Base-by-base conservation (phyloP, 1,140 invertebrate genomes). In the Papilio polytes region DNA sequence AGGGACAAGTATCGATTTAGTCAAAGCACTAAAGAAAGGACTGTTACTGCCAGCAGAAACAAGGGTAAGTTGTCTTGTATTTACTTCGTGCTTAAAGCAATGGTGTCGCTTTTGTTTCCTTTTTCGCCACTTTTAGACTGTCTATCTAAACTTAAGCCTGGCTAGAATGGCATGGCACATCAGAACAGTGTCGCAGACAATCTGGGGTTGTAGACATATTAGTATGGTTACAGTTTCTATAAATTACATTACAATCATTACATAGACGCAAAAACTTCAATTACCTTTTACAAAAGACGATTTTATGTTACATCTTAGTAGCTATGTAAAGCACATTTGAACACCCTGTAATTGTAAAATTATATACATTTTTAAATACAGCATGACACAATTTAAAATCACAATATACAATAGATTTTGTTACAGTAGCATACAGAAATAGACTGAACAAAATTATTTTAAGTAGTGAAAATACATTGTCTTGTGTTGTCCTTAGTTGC, bases 11-110 rank as follows among this genome's bases (percentile, higher is more conserved):
- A 96, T 98, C 85, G 97, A 98, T 95, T 97, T 99, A 90, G 95
- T 97, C 81, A 98, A 98, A 96, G 98, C 98, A 86, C 96, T 97
- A 90, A 97, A 98, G 90, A 97, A 97, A 93, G 98, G 98, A 88
- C 97, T 97, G 94, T 96, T 98, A 85, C 96, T 98, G 95, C 96
- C 98, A 91, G 98, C 98, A 91, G 97, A 98, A 96, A 97, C 98
- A 91, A 97, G 98, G 98, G 98, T 99, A 97, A 98, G 98, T 97
- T 26, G 9, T 63, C 10, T 78, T n/a, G 78, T 80, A 74, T 87
- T 80, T 85, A 82, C 83, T 86, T 87, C 89, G 87, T 93, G 92
- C 92, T 94, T 94, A 78, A 88, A 93, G 90, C 91, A 89, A 89
- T 91, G 94, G 94, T 95, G 92, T 94, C 90, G 92, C 92, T 94